Base-by-base conservation (phyloP, 2,888 invertebrate genomes). In the Ochropleura plecta region DNA sequence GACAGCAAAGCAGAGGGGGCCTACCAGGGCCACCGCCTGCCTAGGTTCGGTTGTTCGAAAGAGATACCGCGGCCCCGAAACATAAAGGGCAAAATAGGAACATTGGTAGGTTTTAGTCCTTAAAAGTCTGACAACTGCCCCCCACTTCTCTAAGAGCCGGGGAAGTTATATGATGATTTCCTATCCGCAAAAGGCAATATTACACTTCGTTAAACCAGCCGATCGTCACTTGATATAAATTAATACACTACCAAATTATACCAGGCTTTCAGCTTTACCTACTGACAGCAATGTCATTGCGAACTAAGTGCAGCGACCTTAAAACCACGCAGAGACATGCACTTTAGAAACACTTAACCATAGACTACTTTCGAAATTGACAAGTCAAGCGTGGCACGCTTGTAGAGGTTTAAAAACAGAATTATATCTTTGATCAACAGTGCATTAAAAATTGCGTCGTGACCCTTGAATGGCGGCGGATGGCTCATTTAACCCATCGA, bases 401-500 rank as follows among this genome's bases (percentile, higher is more conserved):
- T 67, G 8, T 51, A 71, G 51, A 57, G 53, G 53, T 44, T 49
- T 70, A 76, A 81, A 82, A 83, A 73, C 51, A 73, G 59, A 49
- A 60, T 69, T 57, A 10, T 65, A 30, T 62, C 73, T 83, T 86
- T 86, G 75, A 86, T 86, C 84, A 86, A 51, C 67, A 44, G 78
- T 73, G 86, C 78, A 75, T 83, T 59, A 68, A 12, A n/a, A 53
- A 67, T 4, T 8, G 53, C 63, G 16, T 16, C 16, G 30, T 64
- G 77, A 62, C 71, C 74, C 65, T 71, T 76, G 53, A 86, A 79
- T 73, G 55, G 67, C 40, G n/a, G 30, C 8, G 18, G 1, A 48
- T 46, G 78, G 53, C 53, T 83, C 75, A 76, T 86, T 81, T 9
- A 77, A 62, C 81, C 62, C 16, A 42, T 63, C 70, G 46, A 62